A percentile compares a stretch with the other conserved stretches of the same genome.
Conservation (phyloP, 2,113 vertebrate species). For the Gambusia holbrooki region DNA sequence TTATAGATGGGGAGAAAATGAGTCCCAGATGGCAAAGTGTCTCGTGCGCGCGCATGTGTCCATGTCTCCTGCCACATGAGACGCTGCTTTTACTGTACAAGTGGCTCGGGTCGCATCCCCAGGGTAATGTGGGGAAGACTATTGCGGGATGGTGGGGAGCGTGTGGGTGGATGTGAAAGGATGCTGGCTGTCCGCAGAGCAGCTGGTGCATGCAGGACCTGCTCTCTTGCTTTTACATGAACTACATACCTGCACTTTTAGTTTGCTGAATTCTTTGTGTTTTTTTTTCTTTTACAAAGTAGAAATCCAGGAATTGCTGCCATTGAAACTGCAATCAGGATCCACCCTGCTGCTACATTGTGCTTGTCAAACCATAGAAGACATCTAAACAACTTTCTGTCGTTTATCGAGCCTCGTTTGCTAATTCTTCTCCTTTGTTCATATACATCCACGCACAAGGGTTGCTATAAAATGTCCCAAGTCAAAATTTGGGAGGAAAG, state of each 20-base stretch:
- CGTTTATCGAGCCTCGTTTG: background rate
- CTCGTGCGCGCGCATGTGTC: constrained; percentile 54
- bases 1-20: constrained; percentile 63
- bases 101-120: constrained; percentile 65
- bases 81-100: constrained; percentile 69
- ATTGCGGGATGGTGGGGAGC: constrained; percentile 20
- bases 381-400: constrained; percentile 8
- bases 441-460: background rate
- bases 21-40: constrained; percentile 73
- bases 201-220: constrained; percentile 38
- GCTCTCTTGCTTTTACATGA: constrained; percentile 14
- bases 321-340: constrained; percentile 21
- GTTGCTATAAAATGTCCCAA: too few relatives aligned
- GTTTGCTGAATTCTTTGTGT: background rate
- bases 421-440: background rate
- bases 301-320: constrained; percentile 9
- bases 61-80: constrained; percentile 66
- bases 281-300: constrained; percentile 17
- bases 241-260: background rate
- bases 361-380: constrained; percentile 31
- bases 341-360: constrained; percentile 41
- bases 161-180: constrained; percentile 47
- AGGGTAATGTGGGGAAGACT: constrained; percentile 55
- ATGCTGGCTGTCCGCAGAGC: constrained; percentile 17
- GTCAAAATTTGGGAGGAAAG: too few relatives aligned